Evolutionary conservation across 2,888 invertebrate species (phyloP).

Genomic region (Agriopis aurantiaria): DNA sequence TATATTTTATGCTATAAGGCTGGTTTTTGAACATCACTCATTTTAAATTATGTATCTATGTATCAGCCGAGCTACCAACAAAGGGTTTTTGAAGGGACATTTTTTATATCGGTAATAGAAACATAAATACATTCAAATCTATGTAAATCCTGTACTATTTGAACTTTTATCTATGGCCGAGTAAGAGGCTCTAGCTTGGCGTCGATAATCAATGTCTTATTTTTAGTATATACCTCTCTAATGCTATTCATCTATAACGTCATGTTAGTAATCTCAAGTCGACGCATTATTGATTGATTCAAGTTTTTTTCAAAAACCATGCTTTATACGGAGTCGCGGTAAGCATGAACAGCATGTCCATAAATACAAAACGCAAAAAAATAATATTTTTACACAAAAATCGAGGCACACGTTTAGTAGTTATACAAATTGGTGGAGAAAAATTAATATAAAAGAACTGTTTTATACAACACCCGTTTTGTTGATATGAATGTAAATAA

Average conservation of each 20-base stretch:
- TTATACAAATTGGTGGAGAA: conserved; percentile 76
- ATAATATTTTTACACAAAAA: conserved; percentile 77
- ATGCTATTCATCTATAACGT: too few relatives aligned
- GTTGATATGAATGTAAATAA: conserved; percentile 87
- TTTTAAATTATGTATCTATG: conserved; percentile 19
- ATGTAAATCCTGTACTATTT: neutral
- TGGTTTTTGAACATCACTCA: conserved; percentile 41
- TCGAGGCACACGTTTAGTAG: conserved; percentile 78
- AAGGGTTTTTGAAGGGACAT: neutral
- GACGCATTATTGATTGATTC: neutral
- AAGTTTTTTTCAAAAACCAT: conserved; percentile 42
- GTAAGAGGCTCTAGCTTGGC: neutral
- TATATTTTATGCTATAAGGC: conserved; percentile 41
- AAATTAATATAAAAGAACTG: conserved; percentile 73
- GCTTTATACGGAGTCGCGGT: conserved; percentile 58
- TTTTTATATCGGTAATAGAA: conserved; percentile 13
- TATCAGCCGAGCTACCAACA: conserved; percentile 27
- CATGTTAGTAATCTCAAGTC: neutral
- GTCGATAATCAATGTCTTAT: neutral
- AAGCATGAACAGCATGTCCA: conserved; percentile 63
- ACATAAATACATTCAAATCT: neutral
- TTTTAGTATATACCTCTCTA: neutral
- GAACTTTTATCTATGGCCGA: neutral
- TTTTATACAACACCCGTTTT: conserved; percentile 87
- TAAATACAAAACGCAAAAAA: conserved; percentile 66